Conservation (phyloP, 2,888 invertebrate genomes). For the Galeruca laticollis region DNA sequence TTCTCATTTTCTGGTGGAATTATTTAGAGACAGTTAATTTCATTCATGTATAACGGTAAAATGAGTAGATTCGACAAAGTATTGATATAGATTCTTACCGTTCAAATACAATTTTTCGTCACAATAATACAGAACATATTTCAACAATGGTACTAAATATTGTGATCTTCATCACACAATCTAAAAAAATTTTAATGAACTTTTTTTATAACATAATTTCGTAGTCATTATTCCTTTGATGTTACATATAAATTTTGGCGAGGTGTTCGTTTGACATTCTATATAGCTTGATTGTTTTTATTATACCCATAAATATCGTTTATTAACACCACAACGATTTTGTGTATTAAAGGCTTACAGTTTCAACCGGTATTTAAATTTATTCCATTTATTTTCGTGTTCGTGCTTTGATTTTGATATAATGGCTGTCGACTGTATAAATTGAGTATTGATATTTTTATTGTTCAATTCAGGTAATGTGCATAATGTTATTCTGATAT, state of each 20-base stretch:
- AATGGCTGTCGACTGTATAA: conserved; percentile 8
- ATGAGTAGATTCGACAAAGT: too few relatives aligned
- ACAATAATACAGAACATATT: neutral
- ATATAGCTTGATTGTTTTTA: conserved; percentile 15
- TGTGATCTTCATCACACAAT: neutral
- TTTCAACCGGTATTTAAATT: conserved; percentile 7
- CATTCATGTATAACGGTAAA: too few relatives aligned
- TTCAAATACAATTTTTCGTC: too few relatives aligned
- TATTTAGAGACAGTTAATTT: too few relatives aligned
- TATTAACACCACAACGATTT: conserved; percentile 19
- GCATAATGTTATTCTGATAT: neutral
- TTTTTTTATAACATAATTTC: neutral
- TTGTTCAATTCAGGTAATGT: conserved; percentile 7
- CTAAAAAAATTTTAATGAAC: neutral
- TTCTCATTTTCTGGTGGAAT: too few relatives aligned
- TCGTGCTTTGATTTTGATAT: conserved; percentile 15
- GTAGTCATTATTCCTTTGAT: conserved; percentile 11
- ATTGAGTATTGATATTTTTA: conserved; percentile 3
- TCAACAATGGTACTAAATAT: neutral
- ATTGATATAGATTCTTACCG: too few relatives aligned
- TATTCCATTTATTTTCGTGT: conserved; percentile 11
- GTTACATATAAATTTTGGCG: conserved; percentile 6
- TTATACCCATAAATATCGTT: conserved; percentile 15
- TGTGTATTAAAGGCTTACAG: conserved; percentile 11
- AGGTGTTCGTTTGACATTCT: conserved; percentile 8